Base-by-base conservation (phyloP, 2,797 vertebrate species). In the Schizopygopsis pylzovi region DNA sequence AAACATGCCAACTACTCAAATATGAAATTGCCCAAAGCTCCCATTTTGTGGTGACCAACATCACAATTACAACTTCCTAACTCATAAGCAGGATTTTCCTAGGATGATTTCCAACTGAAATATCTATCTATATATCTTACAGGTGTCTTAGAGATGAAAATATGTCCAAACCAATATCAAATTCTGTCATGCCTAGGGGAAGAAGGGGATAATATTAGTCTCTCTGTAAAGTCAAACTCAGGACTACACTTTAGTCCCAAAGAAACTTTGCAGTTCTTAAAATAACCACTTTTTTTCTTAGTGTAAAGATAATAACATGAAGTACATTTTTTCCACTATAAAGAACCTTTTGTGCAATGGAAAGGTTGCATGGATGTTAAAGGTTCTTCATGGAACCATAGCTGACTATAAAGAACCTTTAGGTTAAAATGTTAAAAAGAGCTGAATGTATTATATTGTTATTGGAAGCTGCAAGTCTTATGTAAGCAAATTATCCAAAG, bases 41-140 rank as follows among this genome's bases (percentile, higher is more conserved):
- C 75, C 12, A 59, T 59, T 78, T 59, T 56, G 52, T 41, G 20
- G 52, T 59, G 12, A 9, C 52, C 52, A 41, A 16, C 20, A 56
- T 56, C 33, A 15, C 28, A 77, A 39, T 56, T 77, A 56, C 20
- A 77, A 37, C 49, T 56, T 54, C 52, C 75, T 39, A 56, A 77
- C 11, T 56, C 20, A n/a, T 56, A 56, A 54, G 37, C 18, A 76
- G 49, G 28, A 22, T n/a, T 54, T 41, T 56, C 52, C 13, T 59
- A 22, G 11, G 11, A 77, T 41, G 22, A n/a, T 22, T 37, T 37
- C 25, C 65, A 37, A 54, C 16, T 39, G n/a, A 56, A 56, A 77
- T n/a, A 56, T 77, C 6, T 56, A 15, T 59, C 6, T 6, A n/a
- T 59, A 39, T 59, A 39, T 67, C 65, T 37, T 18, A 70, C 67